These are phyloP conservation scores for Podiceps cristatus DNA, from an alignment of 2,113 vertebrate genomes.

Conservation along the genomic window DNA sequence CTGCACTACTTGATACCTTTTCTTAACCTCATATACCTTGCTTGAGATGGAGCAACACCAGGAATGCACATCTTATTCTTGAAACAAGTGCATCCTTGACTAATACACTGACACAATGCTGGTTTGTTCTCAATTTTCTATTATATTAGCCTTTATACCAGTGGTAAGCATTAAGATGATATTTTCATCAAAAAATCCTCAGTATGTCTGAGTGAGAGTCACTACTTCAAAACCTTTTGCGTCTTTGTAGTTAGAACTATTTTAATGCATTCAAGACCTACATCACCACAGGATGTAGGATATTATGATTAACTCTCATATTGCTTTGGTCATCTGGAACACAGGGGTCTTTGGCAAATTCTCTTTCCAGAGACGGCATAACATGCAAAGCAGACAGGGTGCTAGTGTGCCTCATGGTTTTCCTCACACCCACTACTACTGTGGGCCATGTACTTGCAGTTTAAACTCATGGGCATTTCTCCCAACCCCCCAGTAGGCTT, in stretches of 20 bases:
- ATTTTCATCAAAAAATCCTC: neutral
- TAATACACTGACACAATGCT: neutral
- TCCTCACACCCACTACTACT: neutral
- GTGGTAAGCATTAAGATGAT: neutral
- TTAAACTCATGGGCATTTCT: neutral
- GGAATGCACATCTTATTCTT: neutral
- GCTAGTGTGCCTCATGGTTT: neutral
- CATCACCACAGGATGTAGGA: rapidly evolving
- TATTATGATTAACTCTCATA: neutral
- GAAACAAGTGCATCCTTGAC: neutral
- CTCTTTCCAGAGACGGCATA: neutral
- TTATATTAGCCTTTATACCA: neutral
- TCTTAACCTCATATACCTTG: neutral
- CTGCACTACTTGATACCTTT: neutral
- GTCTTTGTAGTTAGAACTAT: neutral
- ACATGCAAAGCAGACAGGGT: neutral
- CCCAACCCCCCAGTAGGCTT: neutral
- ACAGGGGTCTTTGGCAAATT: neutral
- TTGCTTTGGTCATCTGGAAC: neutral
- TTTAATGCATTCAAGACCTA: neutral
- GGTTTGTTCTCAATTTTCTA: neutral
- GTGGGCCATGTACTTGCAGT: neutral
- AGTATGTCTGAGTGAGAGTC: neutral
- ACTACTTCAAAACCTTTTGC: neutral
- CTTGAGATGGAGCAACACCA: neutral